These are phyloP conservation scores for Phrynosoma platyrhinos DNA, from an alignment of 2,113 vertebrate genomes.

Conservation along the genomic window DNA sequence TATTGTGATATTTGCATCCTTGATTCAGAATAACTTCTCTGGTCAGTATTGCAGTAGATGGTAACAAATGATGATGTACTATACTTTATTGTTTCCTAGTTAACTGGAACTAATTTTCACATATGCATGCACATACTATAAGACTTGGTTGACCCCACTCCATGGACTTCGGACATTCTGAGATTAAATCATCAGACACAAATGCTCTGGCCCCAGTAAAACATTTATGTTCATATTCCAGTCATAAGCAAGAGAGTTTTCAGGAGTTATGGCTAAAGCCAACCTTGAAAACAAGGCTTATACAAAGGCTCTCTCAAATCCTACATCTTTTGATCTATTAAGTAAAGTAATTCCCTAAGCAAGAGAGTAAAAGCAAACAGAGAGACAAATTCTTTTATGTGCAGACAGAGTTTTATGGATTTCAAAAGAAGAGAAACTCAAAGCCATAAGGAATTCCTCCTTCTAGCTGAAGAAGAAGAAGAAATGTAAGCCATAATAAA, in stretches of 20 bases:
- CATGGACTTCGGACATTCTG: neutral
- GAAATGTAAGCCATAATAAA: neutral
- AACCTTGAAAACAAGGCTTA: neutral
- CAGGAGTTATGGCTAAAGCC: neutral
- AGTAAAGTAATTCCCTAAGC: neutral
- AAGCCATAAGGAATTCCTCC: neutral
- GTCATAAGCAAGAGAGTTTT: neutral
- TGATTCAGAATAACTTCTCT: constrained; percentile 35
- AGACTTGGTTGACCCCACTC: neutral
- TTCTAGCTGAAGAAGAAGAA: too few relatives aligned
- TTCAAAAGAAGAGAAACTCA: neutral
- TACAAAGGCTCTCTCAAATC: neutral
- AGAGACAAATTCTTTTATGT: neutral
- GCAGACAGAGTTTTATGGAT: neutral
- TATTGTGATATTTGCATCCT: constrained; percentile 22
- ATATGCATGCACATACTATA: neutral
- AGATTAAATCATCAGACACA: neutral
- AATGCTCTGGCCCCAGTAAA: neutral
- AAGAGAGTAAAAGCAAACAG: neutral
- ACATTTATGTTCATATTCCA: neutral
- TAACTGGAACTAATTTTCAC: neutral
- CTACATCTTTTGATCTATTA: neutral
- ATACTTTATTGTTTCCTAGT: neutral
- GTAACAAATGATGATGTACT: too few relatives aligned
- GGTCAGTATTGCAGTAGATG: constrained; percentile 52